Evolutionary conservation across 2,113 vertebrate genomes (phyloP).

Genomic region (Colistium nudipinnis): DNA sequence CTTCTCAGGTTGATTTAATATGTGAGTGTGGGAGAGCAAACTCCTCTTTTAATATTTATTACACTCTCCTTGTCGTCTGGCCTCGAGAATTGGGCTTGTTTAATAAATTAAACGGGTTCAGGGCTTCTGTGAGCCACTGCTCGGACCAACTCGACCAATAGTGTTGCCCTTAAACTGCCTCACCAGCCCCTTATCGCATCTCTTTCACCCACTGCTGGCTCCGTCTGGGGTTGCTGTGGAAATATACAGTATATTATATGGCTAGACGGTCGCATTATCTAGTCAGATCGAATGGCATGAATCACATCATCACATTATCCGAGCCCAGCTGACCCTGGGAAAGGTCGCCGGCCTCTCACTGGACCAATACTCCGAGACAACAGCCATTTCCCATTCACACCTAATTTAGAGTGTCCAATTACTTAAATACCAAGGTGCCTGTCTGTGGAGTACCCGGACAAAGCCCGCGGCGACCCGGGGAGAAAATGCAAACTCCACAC

Average conservation of each 20-base stretch:
- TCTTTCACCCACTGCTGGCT: constrained; percentile 16
- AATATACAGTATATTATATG: too few relatives aligned
- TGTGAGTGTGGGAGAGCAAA: constrained; percentile 72
- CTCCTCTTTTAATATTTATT: constrained; percentile 81
- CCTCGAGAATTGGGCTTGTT: constrained; percentile 63
- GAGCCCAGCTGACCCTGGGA: too few relatives aligned
- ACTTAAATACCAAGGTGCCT: too few relatives aligned
- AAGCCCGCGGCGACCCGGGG: too few relatives aligned
- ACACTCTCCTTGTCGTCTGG: constrained; percentile 63
- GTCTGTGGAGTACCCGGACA: too few relatives aligned
- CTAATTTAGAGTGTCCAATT: too few relatives aligned
- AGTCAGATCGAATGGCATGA: not conserved
- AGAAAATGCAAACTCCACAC: too few relatives aligned
- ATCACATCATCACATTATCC: not conserved
- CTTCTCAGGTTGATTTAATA: constrained; percentile 79
- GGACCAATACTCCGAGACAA: too few relatives aligned
- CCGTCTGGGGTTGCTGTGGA: not conserved
- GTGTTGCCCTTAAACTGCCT: constrained; percentile 27
- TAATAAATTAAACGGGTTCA: constrained; percentile 74
- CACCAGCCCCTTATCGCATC: constrained; percentile 40
- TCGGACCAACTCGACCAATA: constrained; percentile 38
- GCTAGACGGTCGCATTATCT: too few relatives aligned
- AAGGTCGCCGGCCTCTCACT: not conserved
- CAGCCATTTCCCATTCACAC: too few relatives aligned
- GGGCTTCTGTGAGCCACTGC: constrained; percentile 51